Evolutionary conservation across 2,113 vertebrate species (phyloP), one percentile per base, ranked within the genome.

Genomic region (Tricholaema leucomelas): DNA sequence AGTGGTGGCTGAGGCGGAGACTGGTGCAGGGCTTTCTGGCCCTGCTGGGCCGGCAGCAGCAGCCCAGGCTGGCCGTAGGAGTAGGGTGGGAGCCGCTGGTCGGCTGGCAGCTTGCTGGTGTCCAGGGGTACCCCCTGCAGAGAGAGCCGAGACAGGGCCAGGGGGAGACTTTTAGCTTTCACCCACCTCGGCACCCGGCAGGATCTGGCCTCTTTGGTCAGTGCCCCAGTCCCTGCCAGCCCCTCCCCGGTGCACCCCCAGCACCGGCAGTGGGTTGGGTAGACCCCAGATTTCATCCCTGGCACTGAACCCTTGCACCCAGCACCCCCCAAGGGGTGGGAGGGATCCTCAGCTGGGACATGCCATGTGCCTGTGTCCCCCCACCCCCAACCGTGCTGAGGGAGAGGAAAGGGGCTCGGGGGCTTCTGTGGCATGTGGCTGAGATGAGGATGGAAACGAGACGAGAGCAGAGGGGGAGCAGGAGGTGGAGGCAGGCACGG

Each of bases 101-200:
- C 98, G 88, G 97, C 93, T 25, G 98, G 94, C 73, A 98, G 97
- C 84, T 97, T 98, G 96, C 98, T 99, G 97, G 99, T 99, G 92
- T 99, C 99, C 96, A 99, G 95, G 40, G 98, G 98, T 44, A 99
- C 98, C 31, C 99, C 99, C 99, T 99, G 97, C 27, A 8, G 79
- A 90, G 1, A 64, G 23, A 64, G 60, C 9, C 13, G 31, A 40
- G 15, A 2, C 48, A 24, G 48, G 23, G 23, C 48, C 16, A 12
- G 12, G 17, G 28, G 25, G 19, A 30, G 27, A 13, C 48, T 50
- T 23, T 79, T 56, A 93, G 66, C 16, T 13, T 6, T 50, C 11
- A 11, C 35, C 69, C 52, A 2, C 21, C 18, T 15, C 15, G 1
- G 50, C 9, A 3, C 64, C 50, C 35, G 6, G 21, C n/a, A 17